Base-by-base conservation (phyloP, 2,888 invertebrate species). In the Lumbricus terrestris region DNA sequence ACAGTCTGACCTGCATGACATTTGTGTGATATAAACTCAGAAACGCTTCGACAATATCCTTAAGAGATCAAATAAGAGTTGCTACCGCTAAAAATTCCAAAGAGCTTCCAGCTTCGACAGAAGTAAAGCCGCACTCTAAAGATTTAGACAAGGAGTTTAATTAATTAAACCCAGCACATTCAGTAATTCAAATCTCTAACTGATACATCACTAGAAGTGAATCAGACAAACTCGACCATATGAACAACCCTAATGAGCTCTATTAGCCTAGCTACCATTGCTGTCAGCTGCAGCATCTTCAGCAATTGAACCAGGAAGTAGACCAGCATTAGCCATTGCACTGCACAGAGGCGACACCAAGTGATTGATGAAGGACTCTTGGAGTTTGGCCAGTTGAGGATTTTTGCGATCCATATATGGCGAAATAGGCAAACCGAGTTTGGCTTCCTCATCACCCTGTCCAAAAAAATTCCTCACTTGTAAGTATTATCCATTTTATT, bases 291-390 rank as follows among this genome's bases (percentile, higher is more conserved):
- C 35, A 29, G 37, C 0, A 18, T 85, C 93, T 20, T 94, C 93
- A 16, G 94, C 94, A 95, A 95, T 95, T 29, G 94, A 94, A 5
- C 95, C 95, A 0, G 96, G 96, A 88, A 96, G 93, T 54, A 96
- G 93, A 3, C 96, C 96, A 15, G 95, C 95, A 91, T 95, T 95
- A 18, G 94, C 95, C 92, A 95, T 95, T 29, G 95, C 95, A 91
- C 95, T 95, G 93, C 95, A 96, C 92, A 96, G 94, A 35, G 96
- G 96, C 38, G 95, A 95, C 91, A 96, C 96, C 92, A 96, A 94
- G 93, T 96, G 96, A 92, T 96, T 96, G 92, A 96, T 96, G 93
- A 96, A 96, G 6, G 96, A 96, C 93, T 96, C 96, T 93, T 96
- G 96, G 20, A 96, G 94, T 92, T 96, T 96, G 89, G 96, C 95